phyloP scores from a whole-genome alignment of 1,140 invertebrate genomes.

The Caenorhabditis remanei region DNA sequence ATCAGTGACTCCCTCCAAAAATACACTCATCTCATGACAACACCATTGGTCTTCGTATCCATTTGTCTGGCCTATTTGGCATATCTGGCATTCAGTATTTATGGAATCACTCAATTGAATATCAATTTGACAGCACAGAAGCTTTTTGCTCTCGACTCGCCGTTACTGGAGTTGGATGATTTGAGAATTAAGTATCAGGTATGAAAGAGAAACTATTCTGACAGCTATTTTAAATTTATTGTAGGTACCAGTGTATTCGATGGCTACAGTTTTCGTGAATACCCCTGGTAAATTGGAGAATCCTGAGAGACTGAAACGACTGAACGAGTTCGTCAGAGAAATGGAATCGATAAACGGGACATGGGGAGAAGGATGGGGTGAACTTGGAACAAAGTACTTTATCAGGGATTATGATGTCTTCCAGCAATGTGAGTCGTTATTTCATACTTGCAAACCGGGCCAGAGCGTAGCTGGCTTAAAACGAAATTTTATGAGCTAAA shows the following conservation, averaged over 20 bases:
- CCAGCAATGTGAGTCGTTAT: slow-evolving; percentile 61
- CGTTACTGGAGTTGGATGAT: slow-evolving; percentile 66
- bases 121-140: slow-evolving; percentile 76
- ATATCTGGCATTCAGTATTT: slow-evolving; percentile 74
- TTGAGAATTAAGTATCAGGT: slow-evolving; percentile 64
- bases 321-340: slow-evolving; percentile 75
- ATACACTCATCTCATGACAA: slow-evolving; percentile 74
- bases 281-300: slow-evolving; percentile 75
- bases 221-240: slow-evolving; percentile 74
- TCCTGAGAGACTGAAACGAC: slow-evolving; percentile 67
- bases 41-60: slow-evolving; percentile 70
- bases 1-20: slow-evolving; percentile 70
- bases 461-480: no score
- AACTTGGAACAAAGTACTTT: slow-evolving; percentile 76
- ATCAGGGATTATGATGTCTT: slow-evolving; percentile 74
- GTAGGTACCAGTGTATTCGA: slow-evolving; percentile 75
- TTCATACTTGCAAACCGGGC: no score
- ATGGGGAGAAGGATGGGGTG: slow-evolving; percentile 70
- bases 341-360: slow-evolving; percentile 72
- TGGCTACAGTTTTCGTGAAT: slow-evolving; percentile 76
- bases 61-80: slow-evolving; percentile 72
- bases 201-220: background rate
- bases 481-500: no score
- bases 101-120: slow-evolving; percentile 75
- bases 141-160: slow-evolving; percentile 74